phyloP scores from a whole-genome alignment of 2,888 invertebrate species.

The Panopea generosa region DNA sequence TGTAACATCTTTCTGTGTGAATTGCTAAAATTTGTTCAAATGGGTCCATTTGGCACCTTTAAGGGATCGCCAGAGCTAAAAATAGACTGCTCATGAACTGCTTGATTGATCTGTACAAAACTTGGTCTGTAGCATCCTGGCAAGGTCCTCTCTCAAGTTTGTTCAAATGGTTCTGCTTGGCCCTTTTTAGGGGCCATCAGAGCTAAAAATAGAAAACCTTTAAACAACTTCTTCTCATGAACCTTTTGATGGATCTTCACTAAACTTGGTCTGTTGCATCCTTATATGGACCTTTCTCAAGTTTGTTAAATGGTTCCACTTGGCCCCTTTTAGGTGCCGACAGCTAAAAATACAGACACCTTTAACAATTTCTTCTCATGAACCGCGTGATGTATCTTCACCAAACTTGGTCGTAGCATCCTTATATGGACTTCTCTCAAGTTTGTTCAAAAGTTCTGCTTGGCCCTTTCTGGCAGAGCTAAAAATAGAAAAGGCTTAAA shows the following conservation, averaged over 20 bases:
- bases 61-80: background rate
- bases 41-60: background rate
- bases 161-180: too few relatives aligned
- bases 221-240: constrained; percentile 2
- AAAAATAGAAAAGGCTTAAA: too few relatives aligned
- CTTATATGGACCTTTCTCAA: too few relatives aligned
- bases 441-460: too few relatives aligned
- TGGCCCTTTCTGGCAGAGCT: background rate
- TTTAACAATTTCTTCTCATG: too few relatives aligned
- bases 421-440: background rate
- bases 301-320: too few relatives aligned
- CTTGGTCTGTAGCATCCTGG: too few relatives aligned
- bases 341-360: too few relatives aligned
- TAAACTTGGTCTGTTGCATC: background rate
- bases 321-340: too few relatives aligned
- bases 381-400: too few relatives aligned
- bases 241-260: background rate
- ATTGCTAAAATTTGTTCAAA: background rate
- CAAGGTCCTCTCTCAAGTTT: too few relatives aligned
- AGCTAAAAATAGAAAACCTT: background rate
- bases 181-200: background rate
- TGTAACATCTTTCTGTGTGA: background rate
- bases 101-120: background rate
- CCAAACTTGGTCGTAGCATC: too few relatives aligned
- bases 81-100: background rate